These are phyloP conservation scores for Vespertilio murinus DNA, from an alignment of 2,797 vertebrate species.

Conservation along the genomic window DNA sequence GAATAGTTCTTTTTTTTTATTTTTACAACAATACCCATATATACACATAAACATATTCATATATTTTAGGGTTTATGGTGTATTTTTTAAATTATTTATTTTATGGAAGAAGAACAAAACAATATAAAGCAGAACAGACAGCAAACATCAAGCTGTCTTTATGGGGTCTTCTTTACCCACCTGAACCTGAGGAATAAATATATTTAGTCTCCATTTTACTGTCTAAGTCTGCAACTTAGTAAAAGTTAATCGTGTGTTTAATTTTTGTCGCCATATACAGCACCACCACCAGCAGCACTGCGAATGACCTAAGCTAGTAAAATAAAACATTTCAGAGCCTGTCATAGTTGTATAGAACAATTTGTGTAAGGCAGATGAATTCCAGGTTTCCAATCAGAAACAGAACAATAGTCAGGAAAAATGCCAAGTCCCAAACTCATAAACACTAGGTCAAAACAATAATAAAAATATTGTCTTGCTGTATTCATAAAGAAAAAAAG, in stretches of 20 bases:
- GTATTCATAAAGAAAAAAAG: constrained; percentile 38
- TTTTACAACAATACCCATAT: background rate
- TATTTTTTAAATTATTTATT: constrained; percentile 42
- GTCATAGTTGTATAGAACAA: constrained; percentile 18
- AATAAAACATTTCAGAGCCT: constrained; percentile 61
- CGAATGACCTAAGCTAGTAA: constrained; percentile 76
- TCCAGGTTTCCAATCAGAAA: constrained; percentile 78
- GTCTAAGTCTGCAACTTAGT: constrained; percentile 71
- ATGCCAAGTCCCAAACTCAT: constrained; percentile 57
- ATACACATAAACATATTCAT: background rate
- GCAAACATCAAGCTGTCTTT: constrained; percentile 18
- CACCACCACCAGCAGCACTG: constrained; percentile 54
- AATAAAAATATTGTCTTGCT: constrained; percentile 64
- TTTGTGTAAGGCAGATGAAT: constrained; percentile 61
- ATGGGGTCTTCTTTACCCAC: constrained; percentile 51
- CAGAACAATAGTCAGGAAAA: constrained; percentile 64
- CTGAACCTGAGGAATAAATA: constrained; percentile 39
- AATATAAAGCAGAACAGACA: background rate
- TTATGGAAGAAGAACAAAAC: constrained; percentile 50
- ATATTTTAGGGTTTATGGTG: background rate
- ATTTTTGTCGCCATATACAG: constrained; percentile 69
- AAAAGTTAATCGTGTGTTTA: constrained; percentile 78
- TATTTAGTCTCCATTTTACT: constrained; percentile 75
- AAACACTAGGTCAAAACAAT: constrained; percentile 72
- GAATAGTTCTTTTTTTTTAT: background rate